phyloP scores from a whole-genome alignment of 2,113 vertebrate genomes.

The Myanophis thanlyinensis region DNA sequence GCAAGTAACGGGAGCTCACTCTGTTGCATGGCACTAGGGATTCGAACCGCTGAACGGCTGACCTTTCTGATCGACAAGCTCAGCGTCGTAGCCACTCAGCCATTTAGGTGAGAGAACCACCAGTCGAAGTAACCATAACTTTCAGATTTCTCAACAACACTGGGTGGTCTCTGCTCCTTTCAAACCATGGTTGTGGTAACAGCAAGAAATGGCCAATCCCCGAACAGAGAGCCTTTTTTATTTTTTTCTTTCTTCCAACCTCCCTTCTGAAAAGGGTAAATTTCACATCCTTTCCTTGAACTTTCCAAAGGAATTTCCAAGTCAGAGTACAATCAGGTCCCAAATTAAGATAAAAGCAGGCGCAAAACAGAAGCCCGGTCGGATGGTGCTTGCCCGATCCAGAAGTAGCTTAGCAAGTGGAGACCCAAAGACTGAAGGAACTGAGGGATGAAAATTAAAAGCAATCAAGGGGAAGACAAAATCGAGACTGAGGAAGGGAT shows the following conservation, averaged over 20 bases:
- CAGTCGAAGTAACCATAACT: not conserved
- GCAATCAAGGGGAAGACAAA: not conserved
- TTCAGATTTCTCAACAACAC: not conserved
- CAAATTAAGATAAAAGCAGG: not conserved
- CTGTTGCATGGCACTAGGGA: too few relatives aligned
- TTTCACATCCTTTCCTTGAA: too few relatives aligned
- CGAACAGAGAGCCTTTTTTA: not conserved
- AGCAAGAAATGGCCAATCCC: not conserved
- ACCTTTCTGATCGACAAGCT: too few relatives aligned
- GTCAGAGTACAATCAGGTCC: not conserved
- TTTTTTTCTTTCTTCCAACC: too few relatives aligned
- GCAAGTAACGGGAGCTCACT: too few relatives aligned
- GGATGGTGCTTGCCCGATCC: not conserved
- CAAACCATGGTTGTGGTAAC: not conserved
- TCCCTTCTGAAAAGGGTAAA: not conserved
- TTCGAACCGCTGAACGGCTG: too few relatives aligned
- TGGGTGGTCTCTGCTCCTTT: not conserved
- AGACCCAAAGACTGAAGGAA: not conserved
- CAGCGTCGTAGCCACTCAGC: too few relatives aligned
- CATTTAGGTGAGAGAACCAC: not conserved
- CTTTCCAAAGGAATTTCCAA: not conserved
- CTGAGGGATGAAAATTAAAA: too few relatives aligned
- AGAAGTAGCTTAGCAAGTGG: not conserved
- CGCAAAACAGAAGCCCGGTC: not conserved
- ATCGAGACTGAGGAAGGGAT: too few relatives aligned